These are phyloP conservation scores for Sturmia bella DNA, from an alignment of 2,888 invertebrate species.

Conservation along the genomic window DNA sequence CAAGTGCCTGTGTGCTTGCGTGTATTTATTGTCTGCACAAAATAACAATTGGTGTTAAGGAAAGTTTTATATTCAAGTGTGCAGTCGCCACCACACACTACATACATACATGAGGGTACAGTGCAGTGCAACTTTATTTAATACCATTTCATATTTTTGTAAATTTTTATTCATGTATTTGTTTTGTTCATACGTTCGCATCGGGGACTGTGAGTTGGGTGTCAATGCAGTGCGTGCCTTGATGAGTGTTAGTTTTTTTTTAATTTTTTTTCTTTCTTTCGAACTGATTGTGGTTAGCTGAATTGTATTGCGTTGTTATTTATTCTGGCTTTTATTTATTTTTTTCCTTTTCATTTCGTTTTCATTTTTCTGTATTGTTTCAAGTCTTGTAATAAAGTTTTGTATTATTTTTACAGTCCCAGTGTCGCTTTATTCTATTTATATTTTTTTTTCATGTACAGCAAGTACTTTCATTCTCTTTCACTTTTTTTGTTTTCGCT, in stretches of 20 bases:
- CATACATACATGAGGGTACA: slow-evolving; percentile 29
- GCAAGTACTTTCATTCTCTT: neutral
- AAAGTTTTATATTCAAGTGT: slow-evolving; percentile 46
- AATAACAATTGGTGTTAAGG: slow-evolving; percentile 58
- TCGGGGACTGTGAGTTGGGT: slow-evolving; percentile 1
- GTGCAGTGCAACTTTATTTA: slow-evolving; percentile 20
- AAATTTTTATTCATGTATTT: neutral
- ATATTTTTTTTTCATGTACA: neutral
- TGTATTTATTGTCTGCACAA: slow-evolving; percentile 49
- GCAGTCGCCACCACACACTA: neutral
- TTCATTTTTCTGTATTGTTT: slow-evolving; percentile 21
- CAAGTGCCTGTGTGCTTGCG: neutral
- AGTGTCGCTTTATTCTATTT: neutral
- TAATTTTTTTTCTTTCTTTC: slow-evolving; percentile 28
- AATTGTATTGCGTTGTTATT: slow-evolving; percentile 56
- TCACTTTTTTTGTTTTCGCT: slow-evolving; percentile 33
- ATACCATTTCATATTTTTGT: neutral
- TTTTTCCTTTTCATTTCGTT: slow-evolving; percentile 10
- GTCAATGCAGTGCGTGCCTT: neutral
- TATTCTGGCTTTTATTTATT: slow-evolving; percentile 46
- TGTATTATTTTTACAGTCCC: slow-evolving; percentile 22
- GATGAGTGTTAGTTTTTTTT: slow-evolving; percentile 44
- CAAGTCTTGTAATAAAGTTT: slow-evolving; percentile 41
- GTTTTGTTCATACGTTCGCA: slow-evolving; percentile 13
- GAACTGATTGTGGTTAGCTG: slow-evolving; percentile 59